Evolutionary conservation across 2,888 invertebrate genomes (phyloP).

Genomic region (Oscheius sp.): DNA sequence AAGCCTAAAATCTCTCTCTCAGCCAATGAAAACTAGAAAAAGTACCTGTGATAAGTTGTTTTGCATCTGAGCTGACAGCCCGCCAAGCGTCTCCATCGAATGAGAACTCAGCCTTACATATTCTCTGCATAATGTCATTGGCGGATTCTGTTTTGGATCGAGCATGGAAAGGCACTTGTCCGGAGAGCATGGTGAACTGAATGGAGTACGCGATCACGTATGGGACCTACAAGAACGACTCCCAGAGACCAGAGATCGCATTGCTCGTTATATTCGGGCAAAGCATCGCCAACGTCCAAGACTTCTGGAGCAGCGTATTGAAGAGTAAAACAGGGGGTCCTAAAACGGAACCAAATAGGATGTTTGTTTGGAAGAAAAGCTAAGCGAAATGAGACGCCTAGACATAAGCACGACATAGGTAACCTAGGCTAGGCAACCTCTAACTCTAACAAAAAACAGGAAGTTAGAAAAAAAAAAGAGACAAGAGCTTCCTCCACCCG

Average conservation of each 20-base stretch:
- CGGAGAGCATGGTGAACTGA: constrained; percentile 84
- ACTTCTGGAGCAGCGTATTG: constrained; percentile 96
- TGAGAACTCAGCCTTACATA: constrained; percentile 82
- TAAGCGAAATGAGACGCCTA: not conserved
- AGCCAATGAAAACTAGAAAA: not conserved
- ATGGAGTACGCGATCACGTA: constrained; percentile 49
- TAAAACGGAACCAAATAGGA: constrained; percentile 54
- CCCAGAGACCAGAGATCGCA: constrained; percentile 97
- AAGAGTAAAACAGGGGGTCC: constrained; percentile 90
- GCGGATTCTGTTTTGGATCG: constrained; percentile 80
- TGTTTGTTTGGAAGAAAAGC: not conserved
- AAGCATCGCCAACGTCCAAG: constrained; percentile 77
- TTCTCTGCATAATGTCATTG: constrained; percentile 81
- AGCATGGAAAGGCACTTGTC: constrained; percentile 84
- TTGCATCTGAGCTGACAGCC: constrained; percentile 80
- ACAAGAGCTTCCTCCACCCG: not conserved
- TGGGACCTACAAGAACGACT: constrained; percentile 80
- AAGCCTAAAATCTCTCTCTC: too few relatives aligned
- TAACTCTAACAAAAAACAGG: not conserved
- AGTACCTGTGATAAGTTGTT: constrained; percentile 78
- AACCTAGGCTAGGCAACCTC: not conserved
- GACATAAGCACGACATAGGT: constrained; percentile 25
- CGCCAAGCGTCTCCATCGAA: constrained; percentile 81
- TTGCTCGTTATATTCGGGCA: constrained; percentile 81
- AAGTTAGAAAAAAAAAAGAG: not conserved